Evolutionary conservation across 2,797 vertebrate species (phyloP).

Genomic region (Peromyscus melanophrys): DNA sequence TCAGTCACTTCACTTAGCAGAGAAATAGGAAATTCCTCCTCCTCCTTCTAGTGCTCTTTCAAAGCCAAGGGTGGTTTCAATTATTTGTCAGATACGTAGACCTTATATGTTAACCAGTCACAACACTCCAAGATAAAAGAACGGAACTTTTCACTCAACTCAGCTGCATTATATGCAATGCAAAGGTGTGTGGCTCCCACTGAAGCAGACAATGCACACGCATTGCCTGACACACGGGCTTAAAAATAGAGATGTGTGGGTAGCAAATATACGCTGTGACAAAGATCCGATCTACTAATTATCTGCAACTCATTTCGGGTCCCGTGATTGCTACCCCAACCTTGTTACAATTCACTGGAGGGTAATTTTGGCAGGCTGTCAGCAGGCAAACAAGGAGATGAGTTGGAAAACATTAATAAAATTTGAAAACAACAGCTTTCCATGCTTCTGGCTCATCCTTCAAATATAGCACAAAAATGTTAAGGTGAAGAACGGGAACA

Average conservation of each 20-base stretch:
- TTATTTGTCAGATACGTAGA: slow-evolving; percentile 68
- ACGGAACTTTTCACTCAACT: slow-evolving; percentile 60
- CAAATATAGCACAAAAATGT: slow-evolving; percentile 74
- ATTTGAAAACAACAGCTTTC: slow-evolving; percentile 87
- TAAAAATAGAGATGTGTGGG: slow-evolving; percentile 87
- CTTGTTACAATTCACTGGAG: slow-evolving; percentile 87
- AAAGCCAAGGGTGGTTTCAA: slow-evolving; percentile 42
- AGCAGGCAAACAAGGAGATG: slow-evolving; percentile 85
- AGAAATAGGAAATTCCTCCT: slow-evolving; percentile 20
- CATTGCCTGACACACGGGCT: slow-evolving; percentile 71
- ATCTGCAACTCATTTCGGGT: slow-evolving; percentile 84
- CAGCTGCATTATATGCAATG: slow-evolving; percentile 46
- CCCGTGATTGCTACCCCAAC: slow-evolving; percentile 83
- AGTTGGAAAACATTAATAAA: slow-evolving; percentile 88
- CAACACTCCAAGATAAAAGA: slow-evolving; percentile 63
- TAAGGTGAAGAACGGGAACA: slow-evolving; percentile 80
- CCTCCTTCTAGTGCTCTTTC: slow-evolving; percentile 12
- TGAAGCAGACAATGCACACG: slow-evolving; percentile 77
- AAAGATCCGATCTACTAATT: slow-evolving; percentile 88
- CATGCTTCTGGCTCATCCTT: slow-evolving; percentile 83
- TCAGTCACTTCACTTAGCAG: slow-evolving; percentile 36
- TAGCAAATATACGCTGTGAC: slow-evolving; percentile 86
- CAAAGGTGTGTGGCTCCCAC: slow-evolving; percentile 9
- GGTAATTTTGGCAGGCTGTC: slow-evolving; percentile 88
- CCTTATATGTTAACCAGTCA: slow-evolving; percentile 62